Conservation (phyloP, 2,797 vertebrate genomes). For the Fundulus diaphanus region DNA sequence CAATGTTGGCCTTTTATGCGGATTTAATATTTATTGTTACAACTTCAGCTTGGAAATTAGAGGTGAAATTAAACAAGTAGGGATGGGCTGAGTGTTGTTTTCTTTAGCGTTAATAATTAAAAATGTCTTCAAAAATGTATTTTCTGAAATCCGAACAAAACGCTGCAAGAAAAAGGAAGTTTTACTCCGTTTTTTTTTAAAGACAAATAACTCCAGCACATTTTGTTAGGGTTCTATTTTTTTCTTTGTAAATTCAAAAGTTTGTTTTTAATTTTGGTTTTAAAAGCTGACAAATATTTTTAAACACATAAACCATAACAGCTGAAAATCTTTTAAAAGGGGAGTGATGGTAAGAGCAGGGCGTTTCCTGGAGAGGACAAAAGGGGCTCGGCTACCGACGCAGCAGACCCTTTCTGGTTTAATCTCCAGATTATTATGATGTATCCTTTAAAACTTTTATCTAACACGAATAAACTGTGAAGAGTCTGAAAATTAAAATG, state of each 20-base stretch:
- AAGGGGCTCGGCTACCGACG: no score
- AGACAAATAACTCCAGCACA: not conserved
- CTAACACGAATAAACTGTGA: no score
- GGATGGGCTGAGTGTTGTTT: not conserved
- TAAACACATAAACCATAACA: no score
- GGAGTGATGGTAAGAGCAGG: no score
- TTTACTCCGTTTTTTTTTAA: not conserved
- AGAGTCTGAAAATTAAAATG: no score
- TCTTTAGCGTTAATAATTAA: not conserved
- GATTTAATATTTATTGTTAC: constrained; percentile 27
- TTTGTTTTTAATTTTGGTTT: not conserved
- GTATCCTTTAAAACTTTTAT: no score
- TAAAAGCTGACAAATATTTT: not conserved
- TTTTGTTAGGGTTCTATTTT: not conserved
- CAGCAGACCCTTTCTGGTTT: no score
- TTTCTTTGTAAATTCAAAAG: not conserved
- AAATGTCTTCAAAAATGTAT: not conserved
- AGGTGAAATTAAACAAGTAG: not conserved
- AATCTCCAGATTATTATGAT: no score
- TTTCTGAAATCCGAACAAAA: not conserved
- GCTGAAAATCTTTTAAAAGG: no score
- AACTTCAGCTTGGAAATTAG: not conserved
- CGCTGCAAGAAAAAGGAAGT: not conserved
- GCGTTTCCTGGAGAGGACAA: no score
- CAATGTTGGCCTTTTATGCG: constrained; percentile 17